These are phyloP conservation scores for Euglossa dilemma DNA, from an alignment of 1,140 invertebrate species.

Conservation along the genomic window DNA sequence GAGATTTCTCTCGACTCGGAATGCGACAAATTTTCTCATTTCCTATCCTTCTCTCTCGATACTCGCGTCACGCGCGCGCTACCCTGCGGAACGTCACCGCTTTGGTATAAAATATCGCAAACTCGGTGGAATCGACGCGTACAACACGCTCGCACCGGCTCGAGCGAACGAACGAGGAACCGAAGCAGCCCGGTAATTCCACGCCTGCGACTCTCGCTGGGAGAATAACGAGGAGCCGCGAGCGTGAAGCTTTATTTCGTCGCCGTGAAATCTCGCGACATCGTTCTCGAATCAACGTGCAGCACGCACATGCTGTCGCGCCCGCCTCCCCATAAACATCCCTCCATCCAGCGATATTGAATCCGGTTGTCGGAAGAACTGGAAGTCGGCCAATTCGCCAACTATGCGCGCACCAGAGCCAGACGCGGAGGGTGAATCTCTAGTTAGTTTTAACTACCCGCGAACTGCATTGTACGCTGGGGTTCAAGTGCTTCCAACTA, in stretches of 20 bases:
- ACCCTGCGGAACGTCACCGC: too few relatives aligned
- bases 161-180: too few relatives aligned
- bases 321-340: background rate
- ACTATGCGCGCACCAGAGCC: conserved; percentile 23
- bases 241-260: background rate
- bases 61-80: too few relatives aligned
- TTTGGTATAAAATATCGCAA: too few relatives aligned
- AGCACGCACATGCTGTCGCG: background rate
- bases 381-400: conserved; percentile 48
- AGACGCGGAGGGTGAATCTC: conserved; percentile 2
- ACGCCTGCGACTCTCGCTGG: too few relatives aligned
- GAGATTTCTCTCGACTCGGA: background rate
- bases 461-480: conserved; percentile 31
- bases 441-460: conserved; percentile 48
- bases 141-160: too few relatives aligned
- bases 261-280: background rate
- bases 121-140: too few relatives aligned
- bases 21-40: too few relatives aligned
- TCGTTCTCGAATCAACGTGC: conserved; percentile 11
- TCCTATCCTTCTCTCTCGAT: too few relatives aligned
- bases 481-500: conserved; percentile 33
- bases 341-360: conserved; percentile 20
- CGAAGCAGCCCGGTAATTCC: too few relatives aligned
- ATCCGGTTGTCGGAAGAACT: conserved; percentile 39
- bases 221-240: too few relatives aligned